Conservation (phyloP, 92 coral and sea anemone genomes). For the Siderastrea radians region DNA sequence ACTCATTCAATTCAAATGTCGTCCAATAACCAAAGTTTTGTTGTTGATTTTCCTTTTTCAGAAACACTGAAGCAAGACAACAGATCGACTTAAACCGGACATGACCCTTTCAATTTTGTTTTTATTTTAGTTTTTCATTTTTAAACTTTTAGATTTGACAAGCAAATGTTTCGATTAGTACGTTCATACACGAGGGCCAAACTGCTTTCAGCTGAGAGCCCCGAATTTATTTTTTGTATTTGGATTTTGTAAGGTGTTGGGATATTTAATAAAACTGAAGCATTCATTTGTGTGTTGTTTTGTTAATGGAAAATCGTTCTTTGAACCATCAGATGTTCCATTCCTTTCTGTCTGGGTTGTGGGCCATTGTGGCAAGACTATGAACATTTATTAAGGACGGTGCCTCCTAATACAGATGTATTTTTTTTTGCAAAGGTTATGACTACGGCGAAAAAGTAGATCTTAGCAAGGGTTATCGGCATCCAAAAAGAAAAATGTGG, state of each 20-base stretch:
- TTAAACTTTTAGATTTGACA: neutral
- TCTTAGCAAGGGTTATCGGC: too few relatives aligned
- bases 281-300: conserved; percentile 14
- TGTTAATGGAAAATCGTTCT: neutral
- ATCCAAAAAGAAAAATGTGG: too few relatives aligned
- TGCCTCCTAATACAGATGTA: too few relatives aligned
- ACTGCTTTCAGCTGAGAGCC: neutral
- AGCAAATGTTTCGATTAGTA: neutral
- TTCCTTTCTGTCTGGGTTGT: too few relatives aligned
- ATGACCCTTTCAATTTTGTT: neutral
- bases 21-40: neutral
- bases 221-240: neutral
- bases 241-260: conserved; percentile 23
- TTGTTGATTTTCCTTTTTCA: neutral
- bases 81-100: conserved; percentile 2
- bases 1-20: neutral
- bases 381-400: too few relatives aligned
- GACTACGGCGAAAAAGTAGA: too few relatives aligned
- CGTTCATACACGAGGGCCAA: neutral
- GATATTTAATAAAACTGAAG: conserved; percentile 21
- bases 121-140: neutral
- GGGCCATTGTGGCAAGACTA: too few relatives aligned
- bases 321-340: too few relatives aligned
- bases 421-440: too few relatives aligned
- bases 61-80: conserved; percentile 9